Conservation (phyloP, 2,113 vertebrate species). For the Myanophis thanlyinensis region DNA sequence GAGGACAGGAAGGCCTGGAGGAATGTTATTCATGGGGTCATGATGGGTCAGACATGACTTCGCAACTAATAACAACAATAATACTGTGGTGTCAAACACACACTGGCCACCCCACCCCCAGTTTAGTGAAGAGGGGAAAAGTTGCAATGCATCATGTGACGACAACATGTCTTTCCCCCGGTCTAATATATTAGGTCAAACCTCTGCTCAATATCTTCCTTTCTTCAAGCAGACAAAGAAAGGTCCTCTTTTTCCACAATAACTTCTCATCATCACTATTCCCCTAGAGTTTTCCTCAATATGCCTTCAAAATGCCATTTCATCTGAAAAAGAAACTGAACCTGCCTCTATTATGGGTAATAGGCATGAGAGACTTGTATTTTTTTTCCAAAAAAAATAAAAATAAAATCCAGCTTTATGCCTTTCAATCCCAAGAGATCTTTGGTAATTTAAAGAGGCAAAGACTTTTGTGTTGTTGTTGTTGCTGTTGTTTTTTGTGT, state of each 20-base stretch:
- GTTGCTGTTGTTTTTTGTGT: neutral
- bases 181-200: neutral
- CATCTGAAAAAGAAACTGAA: neutral
- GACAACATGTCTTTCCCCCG: no score
- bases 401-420: neutral
- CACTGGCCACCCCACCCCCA: no score
- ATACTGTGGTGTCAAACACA: no score
- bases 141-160: no score
- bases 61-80: no score
- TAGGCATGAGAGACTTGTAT: neutral
- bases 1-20: no score
- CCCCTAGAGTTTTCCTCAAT: neutral
- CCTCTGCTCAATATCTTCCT: neutral
- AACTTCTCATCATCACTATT: neutral
- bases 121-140: no score
- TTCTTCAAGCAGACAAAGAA: neutral
- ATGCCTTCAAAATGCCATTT: slow-evolving; percentile 14
- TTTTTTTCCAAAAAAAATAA: no score
- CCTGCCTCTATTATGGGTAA: neutral
- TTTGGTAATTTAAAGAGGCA: slow-evolving; percentile 9
- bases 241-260: no score
- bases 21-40: no score
- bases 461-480: neutral
- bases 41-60: no score
- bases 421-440: neutral